phyloP scores from a whole-genome alignment of 2,113 vertebrate species.

The Megaceryle torquata region DNA sequence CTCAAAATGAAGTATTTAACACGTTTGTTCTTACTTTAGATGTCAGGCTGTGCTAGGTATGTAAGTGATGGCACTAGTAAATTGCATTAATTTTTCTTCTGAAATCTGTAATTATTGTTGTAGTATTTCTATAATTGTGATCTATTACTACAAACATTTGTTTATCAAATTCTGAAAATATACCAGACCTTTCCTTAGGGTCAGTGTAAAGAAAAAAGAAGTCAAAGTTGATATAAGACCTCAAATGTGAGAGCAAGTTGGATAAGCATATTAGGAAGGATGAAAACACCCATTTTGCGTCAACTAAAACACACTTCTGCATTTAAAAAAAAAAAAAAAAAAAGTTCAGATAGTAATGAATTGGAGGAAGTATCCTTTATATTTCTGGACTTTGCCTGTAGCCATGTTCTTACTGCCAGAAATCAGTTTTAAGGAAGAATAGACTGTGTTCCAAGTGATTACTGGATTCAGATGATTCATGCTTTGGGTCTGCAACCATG shows the following conservation, averaged over 20 bases:
- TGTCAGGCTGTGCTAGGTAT: neutral
- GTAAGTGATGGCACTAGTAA: neutral
- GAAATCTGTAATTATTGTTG: neutral
- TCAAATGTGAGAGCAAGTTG: neutral
- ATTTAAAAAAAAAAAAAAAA: neutral
- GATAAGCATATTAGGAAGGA: neutral
- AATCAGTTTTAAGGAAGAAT: neutral
- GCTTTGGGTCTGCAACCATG: neutral
- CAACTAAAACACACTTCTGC: neutral
- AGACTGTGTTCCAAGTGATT: neutral
- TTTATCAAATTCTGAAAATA: neutral
- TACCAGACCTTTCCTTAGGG: neutral
- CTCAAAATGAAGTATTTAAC: neutral
- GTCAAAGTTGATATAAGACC: neutral
- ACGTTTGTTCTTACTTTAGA: neutral
- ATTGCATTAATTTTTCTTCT: neutral
- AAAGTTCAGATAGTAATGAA: neutral
- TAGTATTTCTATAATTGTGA: neutral
- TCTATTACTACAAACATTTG: neutral
- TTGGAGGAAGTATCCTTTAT: neutral
- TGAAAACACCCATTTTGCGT: neutral
- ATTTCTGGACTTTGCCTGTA: neutral
- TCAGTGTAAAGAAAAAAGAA: neutral
- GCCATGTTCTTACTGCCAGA: neutral
- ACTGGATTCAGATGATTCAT: neutral